phyloP scores from a whole-genome alignment of 2,113 vertebrate genomes.

The Suncus etruscus region DNA sequence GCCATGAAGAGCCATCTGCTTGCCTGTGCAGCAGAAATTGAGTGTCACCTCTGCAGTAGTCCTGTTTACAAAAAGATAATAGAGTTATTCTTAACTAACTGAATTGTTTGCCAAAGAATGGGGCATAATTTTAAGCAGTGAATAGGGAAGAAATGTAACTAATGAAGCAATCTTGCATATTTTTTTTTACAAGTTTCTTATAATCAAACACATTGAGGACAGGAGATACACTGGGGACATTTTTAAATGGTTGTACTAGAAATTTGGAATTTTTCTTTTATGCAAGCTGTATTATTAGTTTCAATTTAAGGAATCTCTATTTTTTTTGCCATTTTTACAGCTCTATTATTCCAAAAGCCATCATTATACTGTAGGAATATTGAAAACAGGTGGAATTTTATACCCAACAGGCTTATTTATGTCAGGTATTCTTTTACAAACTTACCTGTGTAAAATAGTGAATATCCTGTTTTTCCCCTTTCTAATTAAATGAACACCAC shows the following conservation, averaged over 20 bases:
- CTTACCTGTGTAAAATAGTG: background rate
- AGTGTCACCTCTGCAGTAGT: conserved; percentile 26
- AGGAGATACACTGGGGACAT: background rate
- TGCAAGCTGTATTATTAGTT: background rate
- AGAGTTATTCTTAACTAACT: conserved; percentile 68
- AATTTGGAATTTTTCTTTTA: conserved; percentile 25
- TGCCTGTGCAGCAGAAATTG: conserved; percentile 50
- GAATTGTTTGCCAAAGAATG: conserved; percentile 59
- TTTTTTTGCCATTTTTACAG: background rate
- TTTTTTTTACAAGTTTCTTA: conserved; percentile 66
- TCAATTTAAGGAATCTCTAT: background rate
- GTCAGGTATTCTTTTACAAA: background rate
- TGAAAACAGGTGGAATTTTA: background rate
- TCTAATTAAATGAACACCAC: background rate
- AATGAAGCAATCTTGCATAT: conserved; percentile 4
- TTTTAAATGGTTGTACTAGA: background rate
- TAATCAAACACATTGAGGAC: conserved; percentile 42
- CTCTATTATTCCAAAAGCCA: background rate
- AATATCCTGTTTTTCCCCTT: background rate
- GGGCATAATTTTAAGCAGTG: conserved; percentile 44
- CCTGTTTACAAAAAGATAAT: conserved; percentile 56
- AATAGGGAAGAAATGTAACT: conserved; percentile 67
- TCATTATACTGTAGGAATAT: background rate
- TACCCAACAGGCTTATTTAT: background rate
- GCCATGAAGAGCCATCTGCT: conserved; percentile 62